Evolutionary conservation across 92 coral and sea anemone genomes (phyloP).

Genomic region (Hydrozoanthus gracilis): DNA sequence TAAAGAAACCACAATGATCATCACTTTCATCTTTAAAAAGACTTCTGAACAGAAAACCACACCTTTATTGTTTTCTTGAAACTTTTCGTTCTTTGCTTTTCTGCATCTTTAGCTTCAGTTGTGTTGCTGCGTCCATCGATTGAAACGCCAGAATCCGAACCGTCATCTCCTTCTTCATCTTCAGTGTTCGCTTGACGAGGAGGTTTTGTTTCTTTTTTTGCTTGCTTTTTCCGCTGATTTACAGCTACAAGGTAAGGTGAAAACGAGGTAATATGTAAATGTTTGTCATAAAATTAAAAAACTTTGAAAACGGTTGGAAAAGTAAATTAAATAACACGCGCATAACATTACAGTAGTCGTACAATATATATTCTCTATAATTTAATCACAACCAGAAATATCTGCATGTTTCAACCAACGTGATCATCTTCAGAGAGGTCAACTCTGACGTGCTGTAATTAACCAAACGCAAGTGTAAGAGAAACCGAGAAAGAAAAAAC

Average conservation of each 20-base stretch:
- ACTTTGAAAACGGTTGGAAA: too few relatives aligned
- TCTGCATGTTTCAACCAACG: too few relatives aligned
- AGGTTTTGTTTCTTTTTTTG: not conserved
- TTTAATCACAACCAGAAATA: too few relatives aligned
- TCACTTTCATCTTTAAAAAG: not conserved
- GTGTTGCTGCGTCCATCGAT: not conserved
- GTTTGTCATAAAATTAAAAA: too few relatives aligned
- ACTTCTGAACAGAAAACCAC: not conserved
- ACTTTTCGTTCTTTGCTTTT: not conserved
- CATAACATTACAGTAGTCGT: too few relatives aligned
- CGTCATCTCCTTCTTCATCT: not conserved
- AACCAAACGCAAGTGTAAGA: too few relatives aligned
- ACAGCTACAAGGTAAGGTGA: not conserved
- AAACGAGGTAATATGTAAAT: not conserved
- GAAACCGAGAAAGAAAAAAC: too few relatives aligned
- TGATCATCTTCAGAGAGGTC: too few relatives aligned
- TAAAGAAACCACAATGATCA: not conserved
- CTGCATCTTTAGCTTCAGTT: not conserved
- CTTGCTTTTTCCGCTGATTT: slow-evolving; percentile 43
- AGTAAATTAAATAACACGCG: too few relatives aligned
- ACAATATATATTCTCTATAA: too few relatives aligned
- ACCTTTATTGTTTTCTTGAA: slow-evolving; percentile 10
- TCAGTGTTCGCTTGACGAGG: not conserved
- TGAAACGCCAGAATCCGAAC: slow-evolving; percentile 51
- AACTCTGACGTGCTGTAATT: too few relatives aligned